Conservation (phyloP, 2,888 invertebrate species). For the Drosophila nigricruria region DNA sequence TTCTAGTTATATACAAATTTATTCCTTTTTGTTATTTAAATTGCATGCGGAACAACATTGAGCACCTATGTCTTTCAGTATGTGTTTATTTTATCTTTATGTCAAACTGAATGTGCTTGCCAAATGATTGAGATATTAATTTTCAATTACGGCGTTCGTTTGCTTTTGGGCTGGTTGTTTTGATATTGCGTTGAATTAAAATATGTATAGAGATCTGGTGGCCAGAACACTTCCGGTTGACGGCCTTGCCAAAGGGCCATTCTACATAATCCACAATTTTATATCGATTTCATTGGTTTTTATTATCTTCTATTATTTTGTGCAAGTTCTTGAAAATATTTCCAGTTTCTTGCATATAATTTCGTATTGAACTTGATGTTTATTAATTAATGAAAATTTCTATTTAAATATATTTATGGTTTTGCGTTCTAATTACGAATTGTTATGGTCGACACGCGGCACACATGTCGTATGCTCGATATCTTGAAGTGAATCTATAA, state of each 20-base stretch:
- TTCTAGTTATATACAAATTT: background rate
- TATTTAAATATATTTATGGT: constrained; percentile 1
- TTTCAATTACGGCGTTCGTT: constrained; percentile 58
- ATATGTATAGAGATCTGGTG: constrained; percentile 13
- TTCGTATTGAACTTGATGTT: constrained; percentile 27
- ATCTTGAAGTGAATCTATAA: background rate
- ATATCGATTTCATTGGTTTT: background rate
- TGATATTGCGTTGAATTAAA: constrained; percentile 20
- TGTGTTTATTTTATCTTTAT: constrained; percentile 22
- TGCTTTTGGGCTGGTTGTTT: constrained; percentile 23
- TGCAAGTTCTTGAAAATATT: background rate
- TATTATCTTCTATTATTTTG: background rate
- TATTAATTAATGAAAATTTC: constrained; percentile 17
- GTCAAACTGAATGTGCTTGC: constrained; percentile 29
- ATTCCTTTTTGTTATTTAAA: constrained; percentile 75
- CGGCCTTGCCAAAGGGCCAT: constrained; percentile 54
- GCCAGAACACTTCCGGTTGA: constrained; percentile 42
- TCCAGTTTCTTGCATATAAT: constrained; percentile 28
- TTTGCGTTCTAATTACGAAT: constrained; percentile 20
- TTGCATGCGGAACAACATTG: constrained; percentile 72
- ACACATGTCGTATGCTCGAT: constrained; percentile 44
- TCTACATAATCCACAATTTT: constrained; percentile 36
- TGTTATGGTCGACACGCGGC: constrained; percentile 24
- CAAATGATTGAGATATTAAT: constrained; percentile 51
- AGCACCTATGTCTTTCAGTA: constrained; percentile 33